Conservation (phyloP, 2,888 invertebrate species). For the Boloria selene region DNA sequence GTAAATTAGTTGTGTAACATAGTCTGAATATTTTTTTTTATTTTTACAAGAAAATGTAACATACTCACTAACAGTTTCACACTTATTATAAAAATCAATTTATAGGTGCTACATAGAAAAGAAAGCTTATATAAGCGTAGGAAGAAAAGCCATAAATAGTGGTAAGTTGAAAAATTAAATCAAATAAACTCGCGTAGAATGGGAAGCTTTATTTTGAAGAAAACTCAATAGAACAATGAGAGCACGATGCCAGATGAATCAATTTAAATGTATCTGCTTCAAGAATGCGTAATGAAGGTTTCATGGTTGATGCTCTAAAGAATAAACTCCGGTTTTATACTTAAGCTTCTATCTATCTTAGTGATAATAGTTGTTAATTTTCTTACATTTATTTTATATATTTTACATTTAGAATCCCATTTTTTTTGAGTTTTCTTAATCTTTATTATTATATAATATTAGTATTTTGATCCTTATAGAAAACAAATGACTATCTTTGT, state of each 20-base stretch:
- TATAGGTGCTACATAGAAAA: slow-evolving; percentile 16
- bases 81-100: no score
- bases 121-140: slow-evolving; percentile 24
- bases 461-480: no score
- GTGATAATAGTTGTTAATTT: neutral
- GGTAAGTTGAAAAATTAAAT: slow-evolving; percentile 38
- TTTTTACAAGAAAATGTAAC: no score
- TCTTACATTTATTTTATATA: neutral
- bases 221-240: slow-evolving; percentile 25
- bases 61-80: no score
- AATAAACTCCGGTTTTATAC: neutral
- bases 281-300: slow-evolving; percentile 9
- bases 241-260: slow-evolving; percentile 31
- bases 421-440: no score
- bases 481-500: no score
- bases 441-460: no score
- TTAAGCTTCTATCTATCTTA: no score
- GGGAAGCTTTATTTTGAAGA: slow-evolving; percentile 26
- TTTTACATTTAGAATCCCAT: no score
- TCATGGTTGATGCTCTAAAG: neutral
- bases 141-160: slow-evolving; percentile 38
- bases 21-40: no score
- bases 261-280: slow-evolving; percentile 30
- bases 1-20: no score
- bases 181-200: slow-evolving; percentile 30